Evolutionary conservation across 92 coral and sea anemone species (phyloP).

Genomic region (Paragorgia papillata): DNA sequence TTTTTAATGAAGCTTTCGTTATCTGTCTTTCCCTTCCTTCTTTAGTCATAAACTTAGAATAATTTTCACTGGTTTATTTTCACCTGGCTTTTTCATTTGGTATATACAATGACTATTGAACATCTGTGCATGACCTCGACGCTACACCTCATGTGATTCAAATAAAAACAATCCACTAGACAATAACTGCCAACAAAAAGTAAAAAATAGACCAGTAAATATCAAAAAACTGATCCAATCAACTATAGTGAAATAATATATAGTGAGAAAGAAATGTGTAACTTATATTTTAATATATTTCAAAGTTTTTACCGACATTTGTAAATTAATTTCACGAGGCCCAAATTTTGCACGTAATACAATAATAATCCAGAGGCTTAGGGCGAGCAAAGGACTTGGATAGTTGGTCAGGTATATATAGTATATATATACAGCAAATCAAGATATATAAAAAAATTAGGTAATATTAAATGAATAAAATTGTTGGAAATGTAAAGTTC

Average conservation of each 20-base stretch:
- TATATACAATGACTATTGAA: constrained; percentile 20
- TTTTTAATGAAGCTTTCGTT: background rate
- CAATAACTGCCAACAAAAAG: background rate
- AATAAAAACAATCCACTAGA: background rate
- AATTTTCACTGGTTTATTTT: constrained; percentile 32
- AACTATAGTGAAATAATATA: constrained; percentile 8
- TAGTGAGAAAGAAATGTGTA: constrained; percentile 21
- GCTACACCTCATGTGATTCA: constrained; percentile 20
- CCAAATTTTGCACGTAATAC: constrained; percentile 37
- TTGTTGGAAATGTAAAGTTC: background rate
- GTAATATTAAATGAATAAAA: constrained; percentile 20
- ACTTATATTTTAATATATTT: constrained; percentile 48
- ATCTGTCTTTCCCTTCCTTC: background rate
- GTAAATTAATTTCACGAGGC: constrained; percentile 36
- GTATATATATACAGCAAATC: constrained; percentile 12
- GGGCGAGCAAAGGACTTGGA: background rate
- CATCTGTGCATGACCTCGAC: constrained; percentile 17
- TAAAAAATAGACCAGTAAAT: background rate
- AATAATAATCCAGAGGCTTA: background rate
- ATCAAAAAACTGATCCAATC: background rate
- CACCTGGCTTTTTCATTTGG: constrained; percentile 13
- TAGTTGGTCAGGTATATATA: background rate
- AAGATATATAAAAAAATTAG: constrained; percentile 3
- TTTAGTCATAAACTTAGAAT: constrained; percentile 12
- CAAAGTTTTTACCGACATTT: constrained; percentile 47